Percentiles rank a stretch among this genome's conserved stretches.
These are phyloP conservation scores for Turnix velox DNA, from an alignment of 2,113 vertebrate species.

Conservation along the genomic window DNA sequence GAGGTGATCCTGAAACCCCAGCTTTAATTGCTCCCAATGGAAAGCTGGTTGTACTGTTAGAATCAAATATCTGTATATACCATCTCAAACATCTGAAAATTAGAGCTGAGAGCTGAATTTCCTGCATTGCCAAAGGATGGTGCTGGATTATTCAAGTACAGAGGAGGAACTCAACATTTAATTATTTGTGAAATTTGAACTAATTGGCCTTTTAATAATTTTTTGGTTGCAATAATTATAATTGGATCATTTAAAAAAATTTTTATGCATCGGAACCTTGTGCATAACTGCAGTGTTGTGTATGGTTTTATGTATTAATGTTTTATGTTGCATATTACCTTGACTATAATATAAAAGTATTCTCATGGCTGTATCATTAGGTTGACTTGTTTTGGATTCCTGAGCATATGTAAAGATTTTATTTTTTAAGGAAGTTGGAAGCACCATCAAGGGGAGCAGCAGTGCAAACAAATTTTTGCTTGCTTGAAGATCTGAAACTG, in stretches of 20 bases:
- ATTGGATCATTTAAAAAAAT: background rate
- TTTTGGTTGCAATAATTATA: background rate
- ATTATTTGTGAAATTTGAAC: background rate
- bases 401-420: background rate
- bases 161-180: background rate
- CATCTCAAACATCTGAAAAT: background rate
- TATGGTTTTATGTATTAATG: conserved; percentile 7
- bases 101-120: background rate
- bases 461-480: background rate
- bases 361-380: background rate
- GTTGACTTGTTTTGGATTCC: background rate
- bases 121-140: background rate
- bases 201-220: background rate
- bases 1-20: background rate
- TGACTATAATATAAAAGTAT: no score
- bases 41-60: background rate
- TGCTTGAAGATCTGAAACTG: background rate
- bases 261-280: background rate
- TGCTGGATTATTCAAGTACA: background rate
- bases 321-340: conserved; percentile 10
- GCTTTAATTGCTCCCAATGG: background rate
- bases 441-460: background rate
- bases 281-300: background rate
- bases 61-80: fast-evolving
- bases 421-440: background rate